Evolutionary conservation across 2,113 vertebrate species (phyloP).

Genomic region (Datnioides undecimradiatus): DNA sequence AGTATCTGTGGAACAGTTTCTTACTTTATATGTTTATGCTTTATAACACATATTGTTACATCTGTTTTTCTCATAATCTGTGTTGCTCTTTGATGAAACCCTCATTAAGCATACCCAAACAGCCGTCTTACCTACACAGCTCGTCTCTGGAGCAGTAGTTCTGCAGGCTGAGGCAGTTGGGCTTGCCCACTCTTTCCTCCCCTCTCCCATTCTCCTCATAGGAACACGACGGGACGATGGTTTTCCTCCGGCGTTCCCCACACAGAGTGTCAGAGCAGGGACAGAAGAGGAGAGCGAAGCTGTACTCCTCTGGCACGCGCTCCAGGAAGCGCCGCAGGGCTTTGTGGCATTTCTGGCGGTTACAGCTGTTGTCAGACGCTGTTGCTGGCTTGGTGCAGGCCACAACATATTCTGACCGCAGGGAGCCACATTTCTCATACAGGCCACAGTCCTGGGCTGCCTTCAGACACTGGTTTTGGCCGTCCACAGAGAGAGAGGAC

Average conservation of each 20-base stretch:
- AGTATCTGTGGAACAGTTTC: not conserved
- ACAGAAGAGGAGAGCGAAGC: conserved; percentile 93
- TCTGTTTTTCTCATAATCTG: not conserved
- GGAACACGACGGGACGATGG: conserved; percentile 94
- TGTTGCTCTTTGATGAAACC: not conserved
- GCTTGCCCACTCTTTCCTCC: conserved; percentile 83
- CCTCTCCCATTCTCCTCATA: conserved; percentile 81
- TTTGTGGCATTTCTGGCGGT: conserved; percentile 89
- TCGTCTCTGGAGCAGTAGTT: conserved; percentile 88
- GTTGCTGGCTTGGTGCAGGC: conserved; percentile 87
- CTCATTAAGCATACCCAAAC: not conserved
- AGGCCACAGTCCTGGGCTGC: conserved; percentile 91
- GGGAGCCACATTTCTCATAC: conserved; percentile 91
- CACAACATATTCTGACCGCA: conserved; percentile 91
- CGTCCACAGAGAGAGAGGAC: conserved; percentile 78
- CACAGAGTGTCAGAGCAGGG: conserved; percentile 91
- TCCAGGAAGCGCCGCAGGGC: conserved; percentile 93
- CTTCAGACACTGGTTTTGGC: conserved; percentile 92
- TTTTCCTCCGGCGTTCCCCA: conserved; percentile 92
- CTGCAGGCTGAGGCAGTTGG: conserved; percentile 92
- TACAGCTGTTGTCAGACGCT: conserved; percentile 84
- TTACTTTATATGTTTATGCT: not conserved
- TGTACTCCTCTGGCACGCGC: conserved; percentile 90
- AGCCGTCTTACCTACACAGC: conserved; percentile 89
- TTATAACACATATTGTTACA: not conserved